Base-by-base conservation (phyloP, 2,888 invertebrate species). In the Lapara coniferarum region DNA sequence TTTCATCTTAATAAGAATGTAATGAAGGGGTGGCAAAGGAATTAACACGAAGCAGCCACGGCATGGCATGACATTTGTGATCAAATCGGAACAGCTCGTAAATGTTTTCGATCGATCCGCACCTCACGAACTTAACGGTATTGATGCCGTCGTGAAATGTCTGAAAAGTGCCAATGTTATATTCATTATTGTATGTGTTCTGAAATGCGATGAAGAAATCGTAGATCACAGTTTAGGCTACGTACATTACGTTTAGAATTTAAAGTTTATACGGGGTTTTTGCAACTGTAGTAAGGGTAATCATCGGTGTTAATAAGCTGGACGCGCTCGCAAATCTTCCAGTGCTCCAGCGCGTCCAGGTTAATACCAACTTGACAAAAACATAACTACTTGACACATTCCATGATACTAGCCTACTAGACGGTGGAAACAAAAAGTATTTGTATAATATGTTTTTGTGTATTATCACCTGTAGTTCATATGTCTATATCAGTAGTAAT, bases 1-100 rank as follows among this genome's bases (percentile, higher is more conserved):
- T 7, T 37, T 5, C 37, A 8, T 7, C 5, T 37, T 37, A 37
- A 37, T 37, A 3, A 7, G 37, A 37, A 37, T 37, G 37, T 37
- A 37, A 37, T 37, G 37, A 37, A 37, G 37, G 37, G 37, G 5
- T 37, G 37, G 37, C 37, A 7, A 37, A 5, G 37, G 37, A 37
- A 37, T 37, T 8, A 37, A 37, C 37, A 37, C 37, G 37, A 37
- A 37, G 37, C 78, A 55, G 37, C 84, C 87, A 86, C 86, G 87
- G 80, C 88, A 78, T 88, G 87, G 80, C 88, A 78, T 88, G 90
- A 86, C 89, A 90, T 90, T 90, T 89, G 79, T 80, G 77, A 74
- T 75, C 76, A 75, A 79, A 79, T 75, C 78, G 75, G 77, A 77
- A 78, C 79, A 75, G 75, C 77, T 75, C 76, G 76, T 75, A 75